phyloP scores from a whole-genome alignment of 2,797 vertebrate genomes.

The Takifugu ocellatus region DNA sequence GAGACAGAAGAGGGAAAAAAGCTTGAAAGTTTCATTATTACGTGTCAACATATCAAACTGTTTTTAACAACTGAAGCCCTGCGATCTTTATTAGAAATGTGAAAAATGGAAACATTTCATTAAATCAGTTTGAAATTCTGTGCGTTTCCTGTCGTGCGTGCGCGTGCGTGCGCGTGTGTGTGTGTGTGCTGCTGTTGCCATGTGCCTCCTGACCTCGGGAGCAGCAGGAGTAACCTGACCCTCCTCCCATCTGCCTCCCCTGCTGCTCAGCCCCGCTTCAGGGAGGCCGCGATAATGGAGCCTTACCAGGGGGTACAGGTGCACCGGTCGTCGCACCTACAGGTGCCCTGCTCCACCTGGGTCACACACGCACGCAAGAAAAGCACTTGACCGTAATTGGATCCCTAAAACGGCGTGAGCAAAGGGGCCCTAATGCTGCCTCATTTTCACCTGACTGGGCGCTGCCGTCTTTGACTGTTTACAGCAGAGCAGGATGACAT shows the following conservation, averaged over 20 bases:
- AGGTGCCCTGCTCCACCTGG: constrained; percentile 49
- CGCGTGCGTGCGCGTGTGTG: constrained; percentile 23
- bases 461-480: constrained; percentile 23
- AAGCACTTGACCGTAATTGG: constrained; percentile 67
- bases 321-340: constrained; percentile 63
- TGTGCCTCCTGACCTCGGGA: constrained; percentile 65
- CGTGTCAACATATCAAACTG: constrained; percentile 77
- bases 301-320: constrained; percentile 71
- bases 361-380: constrained; percentile 49
- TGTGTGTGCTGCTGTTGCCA: constrained; percentile 50
- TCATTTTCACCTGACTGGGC: constrained; percentile 40
- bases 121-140: constrained; percentile 77
- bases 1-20: constrained; percentile 46
- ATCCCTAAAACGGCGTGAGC: constrained; percentile 35
- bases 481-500: constrained; percentile 25
- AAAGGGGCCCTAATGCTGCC: constrained; percentile 41
- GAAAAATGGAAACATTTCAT: constrained; percentile 77
- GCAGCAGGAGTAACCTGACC: constrained; percentile 77
- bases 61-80: constrained; percentile 76
- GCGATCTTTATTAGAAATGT: constrained; percentile 82
- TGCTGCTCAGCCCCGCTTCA: constrained; percentile 65
- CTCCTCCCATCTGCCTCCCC: constrained; percentile 81
- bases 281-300: constrained; percentile 60
- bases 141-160: constrained; percentile 13
- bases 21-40: constrained; percentile 70